These are phyloP conservation scores for Clangula hyemalis DNA, from an alignment of 2,797 vertebrate genomes.

Conservation along the genomic window DNA sequence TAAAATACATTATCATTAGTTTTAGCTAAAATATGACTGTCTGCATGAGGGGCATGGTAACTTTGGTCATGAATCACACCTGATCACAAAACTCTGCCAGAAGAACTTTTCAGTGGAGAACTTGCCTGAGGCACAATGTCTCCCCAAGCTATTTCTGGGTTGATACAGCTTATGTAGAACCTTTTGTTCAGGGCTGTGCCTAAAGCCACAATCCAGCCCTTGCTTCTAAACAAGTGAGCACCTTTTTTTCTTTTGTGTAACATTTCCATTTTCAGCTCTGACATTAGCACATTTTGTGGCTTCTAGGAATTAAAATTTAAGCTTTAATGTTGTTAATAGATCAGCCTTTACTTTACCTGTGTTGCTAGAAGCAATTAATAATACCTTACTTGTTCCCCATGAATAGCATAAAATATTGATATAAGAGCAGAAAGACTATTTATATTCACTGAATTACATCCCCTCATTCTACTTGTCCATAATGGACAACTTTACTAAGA, in stretches of 20 bases:
- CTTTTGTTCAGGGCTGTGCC: conserved; percentile 16
- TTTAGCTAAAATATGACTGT: not conserved
- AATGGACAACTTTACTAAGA: conserved; percentile 35
- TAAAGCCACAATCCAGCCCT: conserved; percentile 19
- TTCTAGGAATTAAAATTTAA: conserved; percentile 67
- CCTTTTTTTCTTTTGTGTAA: conserved; percentile 8
- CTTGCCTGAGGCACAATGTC: not conserved
- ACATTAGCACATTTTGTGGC: conserved; percentile 22
- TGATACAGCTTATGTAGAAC: not conserved
- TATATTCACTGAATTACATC: conserved; percentile 54
- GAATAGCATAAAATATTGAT: conserved; percentile 70
- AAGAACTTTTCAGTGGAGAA: not conserved
- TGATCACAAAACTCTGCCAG: not conserved
- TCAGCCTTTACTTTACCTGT: conserved; percentile 54
- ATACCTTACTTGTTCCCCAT: conserved; percentile 44
- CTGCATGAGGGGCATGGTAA: accelerated
- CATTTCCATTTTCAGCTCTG: not conserved
- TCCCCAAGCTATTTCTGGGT: conserved; percentile 7
- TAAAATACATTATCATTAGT: not conserved
- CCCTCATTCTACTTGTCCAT: conserved; percentile 7
- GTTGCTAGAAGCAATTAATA: conserved; percentile 66
- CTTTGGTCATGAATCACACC: not conserved
- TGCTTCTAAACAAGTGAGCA: not conserved
- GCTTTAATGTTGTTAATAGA: conserved; percentile 55
- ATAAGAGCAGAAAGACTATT: conserved; percentile 62